Percentiles rank a stretch among this genome's conserved stretches.
Conservation (phyloP, 2,113 vertebrate species). For the Eublepharis macularius region DNA sequence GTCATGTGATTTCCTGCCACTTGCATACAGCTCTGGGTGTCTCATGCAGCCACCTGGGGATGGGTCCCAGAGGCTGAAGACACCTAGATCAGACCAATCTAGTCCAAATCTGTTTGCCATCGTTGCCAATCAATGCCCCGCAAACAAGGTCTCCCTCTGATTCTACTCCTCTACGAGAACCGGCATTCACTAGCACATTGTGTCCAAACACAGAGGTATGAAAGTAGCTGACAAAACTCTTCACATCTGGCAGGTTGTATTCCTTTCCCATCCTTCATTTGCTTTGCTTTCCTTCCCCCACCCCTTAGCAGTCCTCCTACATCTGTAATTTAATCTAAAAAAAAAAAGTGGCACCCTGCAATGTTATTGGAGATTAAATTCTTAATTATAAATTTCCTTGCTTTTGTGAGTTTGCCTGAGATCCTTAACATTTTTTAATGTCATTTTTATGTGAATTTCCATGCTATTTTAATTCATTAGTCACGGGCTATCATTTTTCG, state of each 20-base stretch:
- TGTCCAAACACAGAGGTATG: too few species aligned
- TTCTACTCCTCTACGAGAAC: too few species aligned
- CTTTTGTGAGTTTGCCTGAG: slow-evolving; percentile 69
- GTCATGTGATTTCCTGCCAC: too few species aligned
- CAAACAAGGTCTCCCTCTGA: too few species aligned
- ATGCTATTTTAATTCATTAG: slow-evolving; percentile 84
- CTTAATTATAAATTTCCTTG: slow-evolving; percentile 68
- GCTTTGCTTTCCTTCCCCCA: not conserved
- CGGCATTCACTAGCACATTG: too few species aligned
- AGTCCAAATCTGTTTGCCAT: too few species aligned
- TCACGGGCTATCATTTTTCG: slow-evolving; percentile 82
- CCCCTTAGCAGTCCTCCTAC: not conserved
- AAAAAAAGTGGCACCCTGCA: slow-evolving; percentile 29
- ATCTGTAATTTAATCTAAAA: slow-evolving; percentile 33
- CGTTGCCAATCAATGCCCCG: too few species aligned
- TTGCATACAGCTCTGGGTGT: too few species aligned
- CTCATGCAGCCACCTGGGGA: too few species aligned
- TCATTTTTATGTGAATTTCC: slow-evolving; percentile 79
- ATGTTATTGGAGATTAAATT: slow-evolving; percentile 67
- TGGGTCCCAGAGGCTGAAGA: too few species aligned
- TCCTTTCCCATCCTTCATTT: not conserved
- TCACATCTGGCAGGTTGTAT: rapidly evolving
- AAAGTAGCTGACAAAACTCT: not conserved
- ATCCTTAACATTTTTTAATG: slow-evolving; percentile 74
- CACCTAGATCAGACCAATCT: too few species aligned